phyloP scores from a whole-genome alignment of 2,797 vertebrate species.

The Falco berigora region DNA sequence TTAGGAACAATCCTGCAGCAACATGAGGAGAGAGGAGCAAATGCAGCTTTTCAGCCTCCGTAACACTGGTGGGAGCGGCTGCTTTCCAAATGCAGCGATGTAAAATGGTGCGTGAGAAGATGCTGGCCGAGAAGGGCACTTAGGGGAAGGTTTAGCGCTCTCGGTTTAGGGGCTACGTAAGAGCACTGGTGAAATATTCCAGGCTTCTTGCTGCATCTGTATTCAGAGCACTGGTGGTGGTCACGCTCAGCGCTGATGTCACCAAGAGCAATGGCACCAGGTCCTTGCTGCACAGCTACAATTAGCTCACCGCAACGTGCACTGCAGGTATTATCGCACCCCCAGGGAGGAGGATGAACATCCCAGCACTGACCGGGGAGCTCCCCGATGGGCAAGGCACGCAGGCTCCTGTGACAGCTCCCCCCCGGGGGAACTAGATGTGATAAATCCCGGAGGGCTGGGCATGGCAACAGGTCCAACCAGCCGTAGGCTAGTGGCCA shows the following conservation, averaged over 20 bases:
- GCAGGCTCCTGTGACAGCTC: neutral
- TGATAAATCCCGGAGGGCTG: neutral
- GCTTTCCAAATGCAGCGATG: neutral
- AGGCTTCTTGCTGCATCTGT: neutral
- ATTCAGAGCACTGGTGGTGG: neutral
- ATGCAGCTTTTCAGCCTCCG: neutral
- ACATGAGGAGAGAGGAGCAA: neutral
- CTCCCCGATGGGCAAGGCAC: neutral
- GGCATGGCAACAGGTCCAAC: neutral
- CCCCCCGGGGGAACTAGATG: rapidly evolving
- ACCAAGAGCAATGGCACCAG: neutral
- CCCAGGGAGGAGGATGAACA: rapidly evolving
- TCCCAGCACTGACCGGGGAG: neutral
- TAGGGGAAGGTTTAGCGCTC: neutral
- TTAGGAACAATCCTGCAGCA: neutral
- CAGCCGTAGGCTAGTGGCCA: rapidly evolving
- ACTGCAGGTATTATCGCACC: rapidly evolving
- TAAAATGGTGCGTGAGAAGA: neutral
- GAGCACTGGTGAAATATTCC: neutral
- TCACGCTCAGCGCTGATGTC: neutral
- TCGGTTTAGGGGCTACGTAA: neutral
- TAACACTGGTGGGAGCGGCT: neutral
- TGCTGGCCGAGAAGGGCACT: neutral
- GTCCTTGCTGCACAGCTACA: neutral
- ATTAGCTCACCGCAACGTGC: neutral